phyloP scores from a whole-genome alignment of 2,888 invertebrate genomes.

The Catocala sponsa region DNA sequence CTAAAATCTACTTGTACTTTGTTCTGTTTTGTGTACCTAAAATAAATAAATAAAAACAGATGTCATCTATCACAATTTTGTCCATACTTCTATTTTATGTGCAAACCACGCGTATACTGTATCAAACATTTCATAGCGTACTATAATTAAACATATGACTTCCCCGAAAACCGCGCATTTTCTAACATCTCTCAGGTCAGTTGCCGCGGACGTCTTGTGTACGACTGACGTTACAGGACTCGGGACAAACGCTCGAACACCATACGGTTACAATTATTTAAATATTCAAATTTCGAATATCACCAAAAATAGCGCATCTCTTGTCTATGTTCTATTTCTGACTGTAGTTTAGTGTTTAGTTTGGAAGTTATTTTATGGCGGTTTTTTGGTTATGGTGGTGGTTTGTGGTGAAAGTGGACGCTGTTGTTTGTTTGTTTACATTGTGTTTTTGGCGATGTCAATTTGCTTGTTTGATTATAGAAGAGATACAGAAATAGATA shows the following conservation, averaged over 20 bases:
- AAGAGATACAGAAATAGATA: constrained; percentile 9
- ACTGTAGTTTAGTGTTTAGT: background rate
- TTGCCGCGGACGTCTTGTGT: constrained; percentile 70
- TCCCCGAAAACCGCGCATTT: constrained; percentile 76
- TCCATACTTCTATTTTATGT: constrained; percentile 34
- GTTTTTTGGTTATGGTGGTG: constrained; percentile 21
- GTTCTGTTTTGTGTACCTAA: too few relatives aligned
- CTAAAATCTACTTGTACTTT: too few relatives aligned
- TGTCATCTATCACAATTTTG: background rate
- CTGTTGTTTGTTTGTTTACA: constrained; percentile 25
- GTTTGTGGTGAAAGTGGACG: constrained; percentile 30
- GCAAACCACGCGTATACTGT: constrained; percentile 51
- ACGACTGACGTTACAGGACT: constrained; percentile 78
- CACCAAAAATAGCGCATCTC: constrained; percentile 1
- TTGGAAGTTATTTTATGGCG: constrained; percentile 23
- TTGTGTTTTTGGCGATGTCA: constrained; percentile 23
- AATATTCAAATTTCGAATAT: constrained; percentile 29
- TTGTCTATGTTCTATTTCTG: constrained; percentile 9
- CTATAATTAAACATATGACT: constrained; percentile 76
- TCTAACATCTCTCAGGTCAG: constrained; percentile 70
- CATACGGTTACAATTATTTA: constrained; percentile 59
- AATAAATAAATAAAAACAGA: background rate
- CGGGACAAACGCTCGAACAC: constrained; percentile 67
- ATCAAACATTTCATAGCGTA: constrained; percentile 61
- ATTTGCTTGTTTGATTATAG: constrained; percentile 14